Conservation (phyloP, 2,797 vertebrate genomes). For the Rhynchotus rufescens region DNA sequence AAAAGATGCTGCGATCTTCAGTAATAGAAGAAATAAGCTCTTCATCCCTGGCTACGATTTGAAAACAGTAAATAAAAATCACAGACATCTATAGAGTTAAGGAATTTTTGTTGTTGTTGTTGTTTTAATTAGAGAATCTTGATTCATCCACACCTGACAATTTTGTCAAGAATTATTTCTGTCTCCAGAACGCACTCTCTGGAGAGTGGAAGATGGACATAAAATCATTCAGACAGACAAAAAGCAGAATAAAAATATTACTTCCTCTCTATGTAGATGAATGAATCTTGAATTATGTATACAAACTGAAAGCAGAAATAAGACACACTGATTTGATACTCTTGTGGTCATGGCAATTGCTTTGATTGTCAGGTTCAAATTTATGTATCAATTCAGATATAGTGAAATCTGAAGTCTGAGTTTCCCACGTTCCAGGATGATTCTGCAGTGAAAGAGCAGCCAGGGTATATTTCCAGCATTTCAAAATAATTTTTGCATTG, state of each 20-base stretch:
- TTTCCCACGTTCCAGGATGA: not conserved
- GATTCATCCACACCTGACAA: not conserved
- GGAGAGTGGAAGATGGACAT: not conserved
- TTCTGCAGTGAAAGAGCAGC: not conserved
- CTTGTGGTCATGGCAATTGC: not conserved
- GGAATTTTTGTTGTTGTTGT: not conserved
- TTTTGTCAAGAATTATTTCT: not conserved
- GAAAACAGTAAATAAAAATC: not conserved
- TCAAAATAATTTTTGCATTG: not conserved
- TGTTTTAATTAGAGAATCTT: not conserved
- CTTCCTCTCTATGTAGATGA: not conserved
- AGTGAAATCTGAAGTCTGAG: rapidly evolving
- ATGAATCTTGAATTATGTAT: not conserved
- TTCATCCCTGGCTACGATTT: not conserved
- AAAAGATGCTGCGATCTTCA: not conserved
- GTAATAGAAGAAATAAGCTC: not conserved
- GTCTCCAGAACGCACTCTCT: not conserved
- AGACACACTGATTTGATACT: not conserved
- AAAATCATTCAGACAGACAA: not conserved
- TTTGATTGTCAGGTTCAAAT: not conserved
- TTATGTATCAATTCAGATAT: not conserved
- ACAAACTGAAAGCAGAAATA: not conserved
- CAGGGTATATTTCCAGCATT: not conserved
- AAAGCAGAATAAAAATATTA: not conserved
- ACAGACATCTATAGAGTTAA: not conserved